A percentile compares a stretch with the other conserved stretches of the same genome.
These are phyloP conservation scores for Engystomops pustulosus DNA, from an alignment of 2,113 vertebrate species.

Conservation along the genomic window DNA sequence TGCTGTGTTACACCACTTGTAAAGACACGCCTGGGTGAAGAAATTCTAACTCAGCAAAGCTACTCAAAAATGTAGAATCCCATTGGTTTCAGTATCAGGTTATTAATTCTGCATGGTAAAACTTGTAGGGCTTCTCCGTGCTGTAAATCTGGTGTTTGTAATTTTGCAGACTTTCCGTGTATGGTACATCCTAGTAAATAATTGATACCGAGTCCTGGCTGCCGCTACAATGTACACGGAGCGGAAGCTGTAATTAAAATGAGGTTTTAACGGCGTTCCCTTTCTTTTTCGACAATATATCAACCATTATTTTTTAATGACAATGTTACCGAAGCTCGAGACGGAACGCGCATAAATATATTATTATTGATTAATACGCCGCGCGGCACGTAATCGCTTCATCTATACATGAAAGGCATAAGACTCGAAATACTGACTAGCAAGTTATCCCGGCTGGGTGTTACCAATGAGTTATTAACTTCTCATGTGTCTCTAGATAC, in stretches of 20 bases:
- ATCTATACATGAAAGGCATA: neutral
- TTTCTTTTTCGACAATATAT: neutral
- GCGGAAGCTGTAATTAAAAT: constrained; percentile 22
- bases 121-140: neutral
- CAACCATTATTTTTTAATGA: constrained; percentile 19
- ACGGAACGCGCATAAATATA: neutral
- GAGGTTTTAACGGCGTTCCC: neutral
- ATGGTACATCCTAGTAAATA: neutral
- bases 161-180: constrained; percentile 29
- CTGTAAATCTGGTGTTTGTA: constrained; percentile 22
- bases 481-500: no score
- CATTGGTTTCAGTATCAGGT: constrained; percentile 36
- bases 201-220: constrained; percentile 2
- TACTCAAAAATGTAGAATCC: constrained; percentile 41
- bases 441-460: neutral
- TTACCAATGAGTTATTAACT: neutral
- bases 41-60: constrained; percentile 40
- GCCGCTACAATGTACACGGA: constrained; percentile 10
- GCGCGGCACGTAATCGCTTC: neutral
- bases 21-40: constrained; percentile 50
- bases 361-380: neutral
- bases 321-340: neutral
- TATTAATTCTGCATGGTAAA: constrained; percentile 47
- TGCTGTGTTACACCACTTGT: constrained; percentile 41
- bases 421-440: neutral